A percentile compares a stretch with the other conserved stretches of the same genome.
Evolutionary conservation across 2,113 vertebrate species (phyloP).

Genomic region (Ictidomys tridecemlineatus): DNA sequence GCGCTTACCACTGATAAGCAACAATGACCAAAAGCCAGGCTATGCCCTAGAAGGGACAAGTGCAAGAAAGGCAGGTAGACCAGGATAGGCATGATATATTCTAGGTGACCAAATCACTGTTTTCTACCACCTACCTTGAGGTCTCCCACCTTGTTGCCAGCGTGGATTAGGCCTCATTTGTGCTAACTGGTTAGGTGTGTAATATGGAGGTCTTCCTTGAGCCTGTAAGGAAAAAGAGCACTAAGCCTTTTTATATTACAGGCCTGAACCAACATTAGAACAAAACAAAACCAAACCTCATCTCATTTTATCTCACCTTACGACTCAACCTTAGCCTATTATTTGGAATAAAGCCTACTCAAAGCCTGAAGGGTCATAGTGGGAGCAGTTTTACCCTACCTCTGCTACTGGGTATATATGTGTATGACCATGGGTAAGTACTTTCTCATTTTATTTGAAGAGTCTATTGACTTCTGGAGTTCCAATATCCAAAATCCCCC

Average conservation of each 20-base stretch:
- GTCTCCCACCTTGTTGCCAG: slow-evolving; percentile 98
- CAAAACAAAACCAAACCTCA: neutral
- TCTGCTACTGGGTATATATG: too few relatives aligned
- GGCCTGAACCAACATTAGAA: neutral
- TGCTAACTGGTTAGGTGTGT: slow-evolving; percentile 96
- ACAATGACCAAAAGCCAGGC: neutral
- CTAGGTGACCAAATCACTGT: neutral
- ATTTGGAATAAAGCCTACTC: neutral
- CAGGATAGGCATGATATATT: neutral
- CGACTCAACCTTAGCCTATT: neutral
- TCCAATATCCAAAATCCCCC: neutral
- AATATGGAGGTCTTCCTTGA: slow-evolving; percentile 98
- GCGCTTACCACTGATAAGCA: neutral
- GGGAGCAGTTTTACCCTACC: neutral
- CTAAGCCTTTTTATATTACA: neutral
- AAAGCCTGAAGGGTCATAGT: neutral
- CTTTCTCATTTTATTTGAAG: neutral
- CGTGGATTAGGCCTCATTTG: slow-evolving; percentile 98
- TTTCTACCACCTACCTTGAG: slow-evolving; percentile 92
- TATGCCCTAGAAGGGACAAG: accelerated
- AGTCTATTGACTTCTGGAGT: neutral
- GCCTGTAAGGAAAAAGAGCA: slow-evolving; percentile 88
- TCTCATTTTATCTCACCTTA: neutral
- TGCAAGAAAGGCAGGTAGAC: neutral
- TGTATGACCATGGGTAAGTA: neutral